phyloP scores from a whole-genome alignment of 92 coral and sea anemone species.

The Zoanthus gigantus region DNA sequence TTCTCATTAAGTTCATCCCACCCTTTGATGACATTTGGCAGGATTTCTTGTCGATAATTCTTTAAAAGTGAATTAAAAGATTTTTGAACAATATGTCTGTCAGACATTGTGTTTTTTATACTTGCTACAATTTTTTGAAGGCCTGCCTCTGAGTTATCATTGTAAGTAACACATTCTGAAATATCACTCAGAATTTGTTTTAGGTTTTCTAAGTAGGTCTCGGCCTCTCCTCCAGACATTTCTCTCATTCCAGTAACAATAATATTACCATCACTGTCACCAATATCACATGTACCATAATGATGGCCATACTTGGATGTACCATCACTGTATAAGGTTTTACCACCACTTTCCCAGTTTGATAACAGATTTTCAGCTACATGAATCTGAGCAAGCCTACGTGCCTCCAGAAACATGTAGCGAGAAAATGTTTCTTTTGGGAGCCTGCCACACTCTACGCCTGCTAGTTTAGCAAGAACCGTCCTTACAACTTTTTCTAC shows the following conservation, averaged over 20 bases:
- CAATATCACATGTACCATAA: no score
- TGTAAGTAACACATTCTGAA: background rate
- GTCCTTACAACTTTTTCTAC: constrained; percentile 6
- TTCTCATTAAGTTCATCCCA: constrained; percentile 26
- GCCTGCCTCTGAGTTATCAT: constrained; percentile 20
- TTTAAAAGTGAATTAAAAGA: constrained; percentile 32
- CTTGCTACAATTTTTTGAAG: constrained; percentile 8
- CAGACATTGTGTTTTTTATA: constrained; percentile 40
- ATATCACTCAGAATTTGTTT: constrained; percentile 32
- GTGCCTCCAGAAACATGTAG: constrained; percentile 48
- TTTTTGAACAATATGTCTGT: constrained; percentile 28
- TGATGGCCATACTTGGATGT: no score
- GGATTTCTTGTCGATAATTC: constrained; percentile 15
- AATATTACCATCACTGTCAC: background rate
- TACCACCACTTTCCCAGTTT: no score
- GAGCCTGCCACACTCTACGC: constrained; percentile 33
- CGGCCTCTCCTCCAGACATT: constrained; percentile 26
- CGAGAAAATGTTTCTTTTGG: constrained; percentile 47
- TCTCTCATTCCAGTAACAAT: constrained; percentile 40
- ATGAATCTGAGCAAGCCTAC: constrained; percentile 43
- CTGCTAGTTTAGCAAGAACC: constrained; percentile 21
- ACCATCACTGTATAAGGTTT: no score
- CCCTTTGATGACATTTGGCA: constrained; percentile 29
- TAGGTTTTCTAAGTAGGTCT: background rate
- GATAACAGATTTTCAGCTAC: no score